Percentiles rank a stretch among this genome's conserved stretches.
phyloP scores from a whole-genome alignment of 1,140 invertebrate genomes.

The Arion vulgaris region DNA sequence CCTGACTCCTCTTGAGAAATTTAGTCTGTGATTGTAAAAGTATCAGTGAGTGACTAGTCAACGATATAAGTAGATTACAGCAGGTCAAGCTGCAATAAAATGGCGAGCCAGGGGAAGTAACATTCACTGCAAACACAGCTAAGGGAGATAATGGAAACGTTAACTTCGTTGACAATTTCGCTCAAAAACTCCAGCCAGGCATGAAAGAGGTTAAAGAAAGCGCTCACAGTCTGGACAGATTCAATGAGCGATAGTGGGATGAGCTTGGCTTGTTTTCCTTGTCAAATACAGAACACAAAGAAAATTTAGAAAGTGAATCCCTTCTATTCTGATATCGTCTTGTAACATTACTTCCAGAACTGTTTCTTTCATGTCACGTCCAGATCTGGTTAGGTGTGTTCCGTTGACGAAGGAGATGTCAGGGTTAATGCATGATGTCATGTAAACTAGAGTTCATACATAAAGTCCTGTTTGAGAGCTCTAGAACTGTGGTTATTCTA shows the following conservation, averaged over 20 bases:
- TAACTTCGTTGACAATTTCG: slow-evolving; percentile 28
- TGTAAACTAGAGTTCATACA: too few relatives aligned
- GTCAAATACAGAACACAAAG: not conserved
- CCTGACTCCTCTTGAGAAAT: not conserved
- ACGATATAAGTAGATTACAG: slow-evolving; percentile 11
- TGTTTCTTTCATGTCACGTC: not conserved
- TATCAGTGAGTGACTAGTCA: slow-evolving; percentile 12
- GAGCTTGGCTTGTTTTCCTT: not conserved
- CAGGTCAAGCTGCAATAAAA: slow-evolving; percentile 33
- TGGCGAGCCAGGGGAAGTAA: slow-evolving; percentile 8
- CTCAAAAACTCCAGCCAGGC: slow-evolving; percentile 11
- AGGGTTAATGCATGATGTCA: too few relatives aligned
- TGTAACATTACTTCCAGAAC: not conserved
- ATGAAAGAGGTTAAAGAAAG: slow-evolving; percentile 8
- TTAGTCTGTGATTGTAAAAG: not conserved
- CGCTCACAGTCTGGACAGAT: not conserved
- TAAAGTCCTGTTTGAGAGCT: too few relatives aligned
- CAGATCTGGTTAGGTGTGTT: not conserved
- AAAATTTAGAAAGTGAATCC: not conserved
- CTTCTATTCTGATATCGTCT: not conserved
- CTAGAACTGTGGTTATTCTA: too few relatives aligned
- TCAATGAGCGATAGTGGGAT: slow-evolving; percentile 10
- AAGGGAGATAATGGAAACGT: slow-evolving; percentile 27
- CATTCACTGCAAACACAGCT: slow-evolving; percentile 18
- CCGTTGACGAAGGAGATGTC: too few relatives aligned